Evolutionary conservation across 2,888 invertebrate genomes (phyloP), one percentile per base, ranked within the genome.

Genomic region (Myathropa florea): DNA sequence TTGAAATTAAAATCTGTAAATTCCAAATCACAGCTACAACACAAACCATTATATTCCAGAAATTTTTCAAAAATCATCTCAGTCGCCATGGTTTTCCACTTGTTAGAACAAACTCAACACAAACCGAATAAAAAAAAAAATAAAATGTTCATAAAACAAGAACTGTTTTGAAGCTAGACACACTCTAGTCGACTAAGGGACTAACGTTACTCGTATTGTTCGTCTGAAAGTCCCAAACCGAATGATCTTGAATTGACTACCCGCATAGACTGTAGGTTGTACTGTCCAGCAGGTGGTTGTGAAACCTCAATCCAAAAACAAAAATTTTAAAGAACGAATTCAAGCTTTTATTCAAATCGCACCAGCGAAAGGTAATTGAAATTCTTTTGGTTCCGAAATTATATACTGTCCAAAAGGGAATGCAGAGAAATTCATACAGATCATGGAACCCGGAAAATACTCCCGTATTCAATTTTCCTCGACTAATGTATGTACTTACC

Each of bases 1-100:
- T 88, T 79, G 91, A 89, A 72, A 80, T 72, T 6, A 90, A 89
- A 46, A 88, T 71, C 4, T 6, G 6, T 23, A 46, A 55, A 88
- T 83, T 71, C 88, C 83, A 72, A 83, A 82, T 33, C 70, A 71
- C 46, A 14, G 33, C 67, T 0, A 60, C 26, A 3, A 57, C 0
- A 46, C 46, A 46, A 46, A 46, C 30, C 2, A 36, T 77, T 85
- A 23, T 46, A 46, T 46, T 46, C 46, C 46, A 28, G 61, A 18
- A 57, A 23, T 23, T 59, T 12, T 21, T 14, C 68, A 33, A 53
- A 71, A n/a, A 57, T 10, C 18, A 46, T 18, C 7, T 46, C 46
- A 1, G 46, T 18, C 46, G 46, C 46, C 46, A 46, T 46, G 1
- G 46, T 18, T 46, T 2, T 18, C 7, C 46, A 46, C 46, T 18